Evolutionary conservation across 2,797 vertebrate genomes (phyloP), one percentile per base, ranked within the genome.

Genomic region (Phrynocephalus forsythii): DNA sequence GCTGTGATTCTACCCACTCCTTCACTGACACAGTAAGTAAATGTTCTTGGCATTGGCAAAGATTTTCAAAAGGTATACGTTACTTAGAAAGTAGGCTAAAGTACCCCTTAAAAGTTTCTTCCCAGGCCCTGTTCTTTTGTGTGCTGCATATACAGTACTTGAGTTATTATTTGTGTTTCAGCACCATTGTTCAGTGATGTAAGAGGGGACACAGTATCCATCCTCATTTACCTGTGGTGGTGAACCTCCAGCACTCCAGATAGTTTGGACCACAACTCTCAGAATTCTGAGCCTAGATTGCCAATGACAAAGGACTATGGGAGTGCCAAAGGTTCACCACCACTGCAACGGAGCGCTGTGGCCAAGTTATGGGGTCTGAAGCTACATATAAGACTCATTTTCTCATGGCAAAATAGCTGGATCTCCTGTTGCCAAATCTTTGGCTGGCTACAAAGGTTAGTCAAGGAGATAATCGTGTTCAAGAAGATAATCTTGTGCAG

Each of bases 21-120:
- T 48, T 75, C 16, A 71, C 87, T 90, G 84, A 89, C 87, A 66
- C 13, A 76, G 67, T 80, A 44, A 80, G 28, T 88, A 73, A 56
- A 84, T 38, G 48, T 84, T 73, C 66, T 79, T 80, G 38, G 38
- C 68, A 66, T 88, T 50, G 79, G 26, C 68, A 33, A 76, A 60
- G 83, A 63, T 82, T 91, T 90, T 85, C 82, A 92, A 71, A 86
- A 88, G 86, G 11, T 60, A 18, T 7, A 87, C 63, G 5, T 88
- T 91, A 89, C 85, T 87, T 89, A 84, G 87, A 94, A 91, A 84
- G 80, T 77, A 18, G 20, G 52, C 48, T 79, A n/a, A 26, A 60
- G 11, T 56, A 13, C 52, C 8, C 9, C 52, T 56, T 56, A 13
- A 56, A 56, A 56, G 52, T 56, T 56, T 56, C 9, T 56, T 56